Conservation (phyloP, 2,888 invertebrate genomes). For the Silvanus unidentatus region DNA sequence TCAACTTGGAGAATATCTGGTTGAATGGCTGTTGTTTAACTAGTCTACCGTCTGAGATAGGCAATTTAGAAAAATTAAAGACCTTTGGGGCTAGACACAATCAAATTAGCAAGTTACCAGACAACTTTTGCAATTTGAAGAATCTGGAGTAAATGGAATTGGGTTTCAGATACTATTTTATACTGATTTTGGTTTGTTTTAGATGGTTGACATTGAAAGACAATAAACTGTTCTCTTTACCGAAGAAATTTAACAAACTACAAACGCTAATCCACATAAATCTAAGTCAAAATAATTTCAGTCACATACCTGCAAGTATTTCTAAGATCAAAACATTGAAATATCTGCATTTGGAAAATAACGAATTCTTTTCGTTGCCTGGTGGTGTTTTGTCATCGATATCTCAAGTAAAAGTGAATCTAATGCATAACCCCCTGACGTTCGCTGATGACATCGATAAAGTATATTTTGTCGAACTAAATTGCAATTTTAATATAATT, state of each 20-base stretch:
- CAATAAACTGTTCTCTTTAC: slow-evolving; percentile 53
- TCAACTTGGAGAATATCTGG: slow-evolving; percentile 60
- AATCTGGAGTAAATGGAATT: slow-evolving; percentile 49
- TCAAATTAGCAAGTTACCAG: slow-evolving; percentile 52
- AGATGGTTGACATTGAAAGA: slow-evolving; percentile 64
- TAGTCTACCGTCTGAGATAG: slow-evolving; percentile 57
- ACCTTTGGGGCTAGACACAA: slow-evolving; percentile 65
- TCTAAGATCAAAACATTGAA: slow-evolving; percentile 33
- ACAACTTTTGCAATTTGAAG: slow-evolving; percentile 51
- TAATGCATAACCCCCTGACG: slow-evolving; percentile 37
- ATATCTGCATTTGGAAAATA: slow-evolving; percentile 36
- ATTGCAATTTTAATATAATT: neutral
- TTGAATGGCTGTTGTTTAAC: slow-evolving; percentile 56
- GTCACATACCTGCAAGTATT: slow-evolving; percentile 48
- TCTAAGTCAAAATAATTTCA: slow-evolving; percentile 53
- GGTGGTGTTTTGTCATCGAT: slow-evolving; percentile 30
- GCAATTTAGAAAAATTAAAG: slow-evolving; percentile 54
- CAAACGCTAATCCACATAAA: slow-evolving; percentile 58
- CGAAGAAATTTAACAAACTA: slow-evolving; percentile 50
- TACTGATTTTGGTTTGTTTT: slow-evolving; percentile 15
- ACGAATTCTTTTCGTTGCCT: slow-evolving; percentile 34
- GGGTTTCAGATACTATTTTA: slow-evolving; percentile 3
- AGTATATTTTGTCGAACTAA: too few relatives aligned
- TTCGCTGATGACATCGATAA: slow-evolving; percentile 21
- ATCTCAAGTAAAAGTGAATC: slow-evolving; percentile 37